A percentile compares a stretch with the other conserved stretches of the same genome.
phyloP scores from a whole-genome alignment of 2,113 vertebrate species.

The Thalassoma bifasciatum region DNA sequence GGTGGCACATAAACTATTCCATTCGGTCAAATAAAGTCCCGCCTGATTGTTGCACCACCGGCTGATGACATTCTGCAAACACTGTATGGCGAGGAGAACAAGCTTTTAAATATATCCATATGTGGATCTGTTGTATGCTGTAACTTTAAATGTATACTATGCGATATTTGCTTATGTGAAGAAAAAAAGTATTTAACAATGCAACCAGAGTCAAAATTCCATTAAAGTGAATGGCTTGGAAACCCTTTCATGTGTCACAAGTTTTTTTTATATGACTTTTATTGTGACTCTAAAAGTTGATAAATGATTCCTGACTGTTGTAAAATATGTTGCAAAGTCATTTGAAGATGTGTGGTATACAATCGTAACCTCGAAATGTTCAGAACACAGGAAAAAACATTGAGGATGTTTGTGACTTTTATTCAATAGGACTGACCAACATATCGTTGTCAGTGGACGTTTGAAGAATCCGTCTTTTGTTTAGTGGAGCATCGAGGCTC shows the following conservation, averaged over 20 bases:
- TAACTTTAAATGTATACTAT: slow-evolving; percentile 49
- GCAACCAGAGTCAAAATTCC: slow-evolving; percentile 31
- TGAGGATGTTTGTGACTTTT: no score
- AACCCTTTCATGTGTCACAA: slow-evolving; percentile 8
- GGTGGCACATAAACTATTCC: slow-evolving; percentile 85
- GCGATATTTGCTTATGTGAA: slow-evolving; percentile 59
- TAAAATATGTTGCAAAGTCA: not conserved
- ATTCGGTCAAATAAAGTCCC: slow-evolving; percentile 80
- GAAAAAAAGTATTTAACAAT: slow-evolving; percentile 53
- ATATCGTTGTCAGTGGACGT: not conserved
- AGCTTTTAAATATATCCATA: slow-evolving; percentile 48
- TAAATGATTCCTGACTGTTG: not conserved
- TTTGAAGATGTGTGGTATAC: not conserved
- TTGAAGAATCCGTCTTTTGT: not conserved
- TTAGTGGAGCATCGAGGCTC: no score
- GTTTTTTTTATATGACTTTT: not conserved
- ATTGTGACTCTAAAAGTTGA: not conserved
- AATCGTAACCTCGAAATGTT: not conserved
- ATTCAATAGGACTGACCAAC: no score
- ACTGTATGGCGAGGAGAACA: slow-evolving; percentile 21
- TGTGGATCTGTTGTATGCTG: slow-evolving; percentile 64
- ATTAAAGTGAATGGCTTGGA: slow-evolving; percentile 59
- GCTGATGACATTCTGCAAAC: slow-evolving; percentile 45
- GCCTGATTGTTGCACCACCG: slow-evolving; percentile 1
- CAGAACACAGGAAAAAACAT: not conserved